Evolutionary conservation across 2,888 invertebrate genomes (phyloP).

Genomic region (Zhuqinia jingwanae): DNA sequence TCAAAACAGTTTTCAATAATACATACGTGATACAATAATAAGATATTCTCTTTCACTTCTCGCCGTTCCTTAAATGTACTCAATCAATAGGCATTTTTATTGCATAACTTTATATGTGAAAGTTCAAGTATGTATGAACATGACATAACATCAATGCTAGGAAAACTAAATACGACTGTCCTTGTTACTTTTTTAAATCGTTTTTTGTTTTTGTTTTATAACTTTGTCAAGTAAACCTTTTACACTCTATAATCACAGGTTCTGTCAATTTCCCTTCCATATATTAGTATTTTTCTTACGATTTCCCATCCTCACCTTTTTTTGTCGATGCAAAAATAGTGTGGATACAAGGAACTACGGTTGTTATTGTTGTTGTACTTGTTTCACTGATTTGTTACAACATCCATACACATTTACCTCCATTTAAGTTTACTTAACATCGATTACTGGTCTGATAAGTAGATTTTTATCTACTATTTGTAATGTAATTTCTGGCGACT

Average conservation of each 20-base stretch:
- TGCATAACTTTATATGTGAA: background rate
- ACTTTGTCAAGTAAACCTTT: background rate
- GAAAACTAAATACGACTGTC: no score
- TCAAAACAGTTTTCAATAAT: background rate
- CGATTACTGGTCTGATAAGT: slow-evolving; percentile 40
- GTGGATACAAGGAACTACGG: slow-evolving; percentile 26
- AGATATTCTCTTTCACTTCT: background rate
- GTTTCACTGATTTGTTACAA: slow-evolving; percentile 2
- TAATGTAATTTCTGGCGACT: slow-evolving; percentile 12
- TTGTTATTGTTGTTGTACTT: slow-evolving; percentile 53
- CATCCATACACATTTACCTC: slow-evolving; percentile 29
- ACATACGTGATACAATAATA: background rate
- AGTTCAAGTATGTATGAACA: background rate
- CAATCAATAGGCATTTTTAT: background rate
- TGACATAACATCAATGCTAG: background rate
- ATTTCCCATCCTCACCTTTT: background rate
- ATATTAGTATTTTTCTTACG: background rate
- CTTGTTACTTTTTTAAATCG: no score
- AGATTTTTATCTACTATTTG: background rate
- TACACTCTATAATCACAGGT: slow-evolving; percentile 30
- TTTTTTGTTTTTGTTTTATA: background rate
- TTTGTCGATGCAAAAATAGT: background rate
- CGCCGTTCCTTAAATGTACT: background rate
- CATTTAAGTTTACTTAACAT: slow-evolving; percentile 12
- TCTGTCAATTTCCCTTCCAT: background rate